Percentiles rank a stretch among this genome's conserved stretches.
Evolutionary conservation across 2,888 invertebrate species (phyloP).

Genomic region (Andrena flavipes): DNA sequence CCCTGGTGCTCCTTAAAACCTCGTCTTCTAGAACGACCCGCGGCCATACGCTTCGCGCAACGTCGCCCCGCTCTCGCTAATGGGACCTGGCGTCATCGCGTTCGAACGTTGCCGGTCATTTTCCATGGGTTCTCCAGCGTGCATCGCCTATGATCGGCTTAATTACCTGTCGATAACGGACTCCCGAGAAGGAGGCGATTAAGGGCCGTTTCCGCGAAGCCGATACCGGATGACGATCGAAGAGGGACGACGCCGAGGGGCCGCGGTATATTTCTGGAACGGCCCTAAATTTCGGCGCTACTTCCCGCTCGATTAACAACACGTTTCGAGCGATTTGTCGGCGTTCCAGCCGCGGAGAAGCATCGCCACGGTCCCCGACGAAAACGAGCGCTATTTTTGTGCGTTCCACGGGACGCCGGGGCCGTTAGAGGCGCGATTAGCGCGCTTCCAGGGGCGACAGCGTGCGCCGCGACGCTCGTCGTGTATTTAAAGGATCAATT

Average conservation of each 20-base stretch:
- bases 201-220: conserved; percentile 44
- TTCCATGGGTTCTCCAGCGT: not conserved
- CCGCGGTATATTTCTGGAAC: conserved; percentile 60
- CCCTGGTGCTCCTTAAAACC: conserved; percentile 18
- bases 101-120: not conserved
- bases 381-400: conserved; percentile 65
- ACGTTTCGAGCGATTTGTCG: conserved; percentile 71
- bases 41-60: not conserved
- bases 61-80: not conserved
- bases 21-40: conserved; percentile 16
- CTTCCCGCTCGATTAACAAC: conserved; percentile 71
- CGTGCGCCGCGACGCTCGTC: not conserved
- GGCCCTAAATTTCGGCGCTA: conserved; percentile 64
- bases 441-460: conserved; percentile 32
- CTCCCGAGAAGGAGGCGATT: conserved; percentile 37
- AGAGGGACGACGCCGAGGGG: conserved; percentile 36
- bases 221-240: conserved; percentile 28
- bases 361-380: conserved; percentile 53
- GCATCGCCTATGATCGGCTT: conserved; percentile 32
- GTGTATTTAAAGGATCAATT: conserved; percentile 55
- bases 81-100: no score
- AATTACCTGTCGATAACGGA: conserved; percentile 61
- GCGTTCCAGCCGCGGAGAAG: conserved; percentile 61
- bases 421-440: conserved; percentile 47
- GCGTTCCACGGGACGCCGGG: conserved; percentile 50